These are phyloP conservation scores for Psophia crepitans DNA, from an alignment of 2,113 vertebrate genomes.

Conservation along the genomic window DNA sequence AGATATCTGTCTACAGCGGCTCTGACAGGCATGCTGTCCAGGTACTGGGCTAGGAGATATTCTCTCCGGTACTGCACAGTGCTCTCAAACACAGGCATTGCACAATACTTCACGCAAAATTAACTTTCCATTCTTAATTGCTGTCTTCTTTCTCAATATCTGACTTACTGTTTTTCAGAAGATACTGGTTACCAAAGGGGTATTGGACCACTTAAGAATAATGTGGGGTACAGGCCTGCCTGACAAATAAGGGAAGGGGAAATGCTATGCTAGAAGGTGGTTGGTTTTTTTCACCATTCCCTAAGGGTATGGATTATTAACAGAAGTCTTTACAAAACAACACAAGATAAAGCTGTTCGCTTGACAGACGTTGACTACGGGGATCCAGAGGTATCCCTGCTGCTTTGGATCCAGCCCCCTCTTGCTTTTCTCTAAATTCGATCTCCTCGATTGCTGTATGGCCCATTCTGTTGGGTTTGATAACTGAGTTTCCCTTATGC, in stretches of 20 bases:
- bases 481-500: neutral
- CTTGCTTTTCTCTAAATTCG: neutral
- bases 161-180: neutral
- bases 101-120: neutral
- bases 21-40: constrained; percentile 89
- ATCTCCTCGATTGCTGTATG: neutral
- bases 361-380: neutral
- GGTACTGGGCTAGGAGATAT: constrained; percentile 64
- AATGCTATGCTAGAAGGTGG: neutral
- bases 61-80: neutral
- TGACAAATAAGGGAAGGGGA: neutral
- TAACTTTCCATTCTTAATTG: neutral
- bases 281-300: neutral
- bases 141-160: neutral
- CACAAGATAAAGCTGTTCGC: neutral
- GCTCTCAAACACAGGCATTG: neutral
- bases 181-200: neutral
- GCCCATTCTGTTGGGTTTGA: neutral
- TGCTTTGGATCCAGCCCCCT: neutral
- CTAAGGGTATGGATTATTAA: neutral
- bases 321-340: neutral
- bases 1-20: constrained; percentile 83
- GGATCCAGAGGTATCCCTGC: neutral
- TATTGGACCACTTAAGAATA: neutral
- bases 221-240: neutral